Percentiles rank a stretch among this genome's conserved stretches.
Conservation (phyloP, 2,797 vertebrate species). For the Corythornis leucogaster region DNA sequence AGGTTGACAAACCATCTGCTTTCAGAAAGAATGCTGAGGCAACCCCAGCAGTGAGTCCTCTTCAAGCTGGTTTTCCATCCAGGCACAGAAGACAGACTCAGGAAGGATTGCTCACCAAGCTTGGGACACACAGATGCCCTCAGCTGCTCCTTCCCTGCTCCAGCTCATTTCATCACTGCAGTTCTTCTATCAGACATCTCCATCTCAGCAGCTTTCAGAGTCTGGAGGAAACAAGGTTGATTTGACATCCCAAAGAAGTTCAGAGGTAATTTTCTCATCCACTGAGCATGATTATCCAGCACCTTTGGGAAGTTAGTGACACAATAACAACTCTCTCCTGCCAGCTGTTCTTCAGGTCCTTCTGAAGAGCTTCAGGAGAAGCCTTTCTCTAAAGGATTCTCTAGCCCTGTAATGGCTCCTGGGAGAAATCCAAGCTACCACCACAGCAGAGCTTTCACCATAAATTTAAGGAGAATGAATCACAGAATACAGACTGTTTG, state of each 20-base stretch:
- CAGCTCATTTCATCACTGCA: too few relatives aligned
- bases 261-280: not conserved
- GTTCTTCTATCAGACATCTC: not conserved
- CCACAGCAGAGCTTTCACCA: not conserved
- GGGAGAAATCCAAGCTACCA: not conserved
- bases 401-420: not conserved
- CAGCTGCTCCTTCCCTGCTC: not conserved
- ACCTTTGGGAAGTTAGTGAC: not conserved
- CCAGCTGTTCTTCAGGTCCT: not conserved
- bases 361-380: not conserved
- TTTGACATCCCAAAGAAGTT: not conserved
- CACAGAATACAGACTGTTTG: not conserved
- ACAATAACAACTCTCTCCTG: not conserved
- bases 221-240: not conserved
- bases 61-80: not conserved
- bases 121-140: not conserved
- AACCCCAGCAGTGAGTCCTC: not conserved
- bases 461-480: not conserved
- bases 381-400: not conserved
- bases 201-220: not conserved
- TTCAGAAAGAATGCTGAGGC: not conserved
- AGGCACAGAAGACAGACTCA: not conserved
- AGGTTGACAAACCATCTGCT: not conserved
- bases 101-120: not conserved
- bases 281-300: not conserved